phyloP scores from a whole-genome alignment of 2,888 invertebrate species.

The Ormyrus nitidulus region DNA sequence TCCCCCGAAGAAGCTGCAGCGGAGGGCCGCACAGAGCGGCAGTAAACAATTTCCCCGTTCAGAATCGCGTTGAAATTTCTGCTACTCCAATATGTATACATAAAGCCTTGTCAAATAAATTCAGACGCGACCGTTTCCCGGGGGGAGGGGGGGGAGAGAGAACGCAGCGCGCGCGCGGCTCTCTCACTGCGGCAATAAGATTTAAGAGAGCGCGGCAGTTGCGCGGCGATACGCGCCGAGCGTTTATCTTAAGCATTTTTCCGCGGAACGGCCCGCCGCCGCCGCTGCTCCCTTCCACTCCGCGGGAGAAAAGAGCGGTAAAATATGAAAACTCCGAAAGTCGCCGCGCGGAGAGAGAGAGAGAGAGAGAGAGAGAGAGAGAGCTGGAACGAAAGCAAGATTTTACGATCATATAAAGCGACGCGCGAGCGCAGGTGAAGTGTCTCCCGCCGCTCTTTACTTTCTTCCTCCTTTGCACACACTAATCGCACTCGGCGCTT shows the following conservation, averaged over 20 bases:
- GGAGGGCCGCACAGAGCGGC: too few species aligned
- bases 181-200: background rate
- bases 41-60: too few species aligned
- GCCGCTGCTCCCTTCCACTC: too few species aligned
- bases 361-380: background rate
- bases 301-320: constrained; percentile 1
- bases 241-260: constrained; percentile 23
- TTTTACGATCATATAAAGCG: constrained; percentile 29
- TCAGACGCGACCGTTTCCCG: constrained; percentile 5
- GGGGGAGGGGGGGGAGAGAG: background rate
- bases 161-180: too few species aligned
- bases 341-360: background rate
- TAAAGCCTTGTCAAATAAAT: constrained; percentile 13
- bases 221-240: constrained; percentile 4
- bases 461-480: background rate
- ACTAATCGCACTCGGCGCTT: background rate
- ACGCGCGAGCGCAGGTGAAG: constrained; percentile 23
- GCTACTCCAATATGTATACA: constrained; percentile 1
- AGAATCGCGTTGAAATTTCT: background rate
- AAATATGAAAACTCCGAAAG: constrained; percentile 19
- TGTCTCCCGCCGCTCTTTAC: background rate
- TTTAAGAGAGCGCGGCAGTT: constrained; percentile 9
- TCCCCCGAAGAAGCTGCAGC: too few species aligned
- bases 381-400: background rate
- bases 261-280: background rate